Conservation (phyloP, 2,888 invertebrate species). For the Vannuccia rotundouncinata region DNA sequence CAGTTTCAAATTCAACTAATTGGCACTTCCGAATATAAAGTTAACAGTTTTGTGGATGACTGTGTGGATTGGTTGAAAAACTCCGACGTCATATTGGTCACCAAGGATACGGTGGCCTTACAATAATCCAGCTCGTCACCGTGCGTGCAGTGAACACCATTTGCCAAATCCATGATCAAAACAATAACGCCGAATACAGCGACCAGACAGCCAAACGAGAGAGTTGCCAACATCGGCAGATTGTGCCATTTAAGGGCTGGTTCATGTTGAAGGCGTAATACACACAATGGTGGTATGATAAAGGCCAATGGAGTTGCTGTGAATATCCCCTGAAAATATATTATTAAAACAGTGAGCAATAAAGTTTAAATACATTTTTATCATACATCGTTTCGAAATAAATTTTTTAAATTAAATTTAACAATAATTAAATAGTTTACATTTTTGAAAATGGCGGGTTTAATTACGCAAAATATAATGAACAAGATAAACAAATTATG, state of each 20-base stretch:
- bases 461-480: too few species aligned
- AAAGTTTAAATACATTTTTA: too few species aligned
- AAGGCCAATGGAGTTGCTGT: slow-evolving; percentile 76
- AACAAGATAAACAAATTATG: too few species aligned
- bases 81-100: slow-evolving; percentile 1
- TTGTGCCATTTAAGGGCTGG: slow-evolving; percentile 65
- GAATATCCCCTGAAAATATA: slow-evolving; percentile 72
- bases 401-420: too few species aligned
- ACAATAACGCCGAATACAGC: slow-evolving; percentile 63
- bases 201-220: slow-evolving; percentile 65
- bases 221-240: slow-evolving; percentile 66
- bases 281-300: slow-evolving; percentile 71
- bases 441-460: too few species aligned
- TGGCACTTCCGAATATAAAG: neutral
- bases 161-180: slow-evolving; percentile 59
- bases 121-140: slow-evolving; percentile 65
- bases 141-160: slow-evolving; percentile 63
- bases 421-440: too few species aligned
- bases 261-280: slow-evolving; percentile 67
- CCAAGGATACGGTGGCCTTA: slow-evolving; percentile 25
- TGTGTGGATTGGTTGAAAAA: neutral
- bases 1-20: neutral
- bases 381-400: too few species aligned
- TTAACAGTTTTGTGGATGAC: neutral
- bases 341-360: too few species aligned